Percentiles rank a stretch among this genome's conserved stretches.
These are phyloP conservation scores for Phymorhynchus buccinoides DNA, from an alignment of 1,140 invertebrate genomes.

Conservation along the genomic window DNA sequence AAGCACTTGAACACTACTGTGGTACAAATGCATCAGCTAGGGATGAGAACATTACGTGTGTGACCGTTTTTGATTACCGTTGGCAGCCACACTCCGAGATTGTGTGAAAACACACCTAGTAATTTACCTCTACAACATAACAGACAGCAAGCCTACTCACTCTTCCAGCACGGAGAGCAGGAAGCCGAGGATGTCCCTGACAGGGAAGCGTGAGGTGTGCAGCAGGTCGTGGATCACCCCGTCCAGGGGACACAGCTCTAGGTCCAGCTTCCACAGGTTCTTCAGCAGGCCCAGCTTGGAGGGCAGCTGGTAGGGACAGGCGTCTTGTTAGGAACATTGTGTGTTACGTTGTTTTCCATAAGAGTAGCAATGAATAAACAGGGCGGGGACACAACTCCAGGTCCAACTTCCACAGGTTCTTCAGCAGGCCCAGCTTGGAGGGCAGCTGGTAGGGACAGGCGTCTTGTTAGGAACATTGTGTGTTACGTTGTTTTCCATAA, in stretches of 20 bases:
- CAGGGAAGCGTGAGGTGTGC: slow-evolving; percentile 87
- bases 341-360: no score
- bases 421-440: slow-evolving; percentile 93
- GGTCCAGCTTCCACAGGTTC: slow-evolving; percentile 95
- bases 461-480: not conserved
- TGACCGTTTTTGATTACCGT: no score
- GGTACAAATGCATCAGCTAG: no score
- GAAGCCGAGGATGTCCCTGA: slow-evolving; percentile 96
- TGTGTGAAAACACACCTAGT: not conserved
- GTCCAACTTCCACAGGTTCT: slow-evolving; percentile 95
- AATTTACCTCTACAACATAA: not conserved
- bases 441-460: slow-evolving; percentile 78
- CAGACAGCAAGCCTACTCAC: slow-evolving; percentile 65
- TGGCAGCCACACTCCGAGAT: not conserved
- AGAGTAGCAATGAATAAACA: no score
- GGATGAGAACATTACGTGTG: no score
- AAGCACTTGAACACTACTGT: no score
- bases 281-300: slow-evolving; percentile 94
- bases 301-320: slow-evolving; percentile 78
- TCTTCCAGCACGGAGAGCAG: slow-evolving; percentile 83
- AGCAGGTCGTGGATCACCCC: slow-evolving; percentile 95
- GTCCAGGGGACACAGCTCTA: slow-evolving; percentile 87
- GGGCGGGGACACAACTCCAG: slow-evolving; percentile 91
- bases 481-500: no score
- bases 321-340: not conserved